Evolutionary conservation across 2,797 vertebrate genomes (phyloP).

Genomic region (Poeciliopsis infans): DNA sequence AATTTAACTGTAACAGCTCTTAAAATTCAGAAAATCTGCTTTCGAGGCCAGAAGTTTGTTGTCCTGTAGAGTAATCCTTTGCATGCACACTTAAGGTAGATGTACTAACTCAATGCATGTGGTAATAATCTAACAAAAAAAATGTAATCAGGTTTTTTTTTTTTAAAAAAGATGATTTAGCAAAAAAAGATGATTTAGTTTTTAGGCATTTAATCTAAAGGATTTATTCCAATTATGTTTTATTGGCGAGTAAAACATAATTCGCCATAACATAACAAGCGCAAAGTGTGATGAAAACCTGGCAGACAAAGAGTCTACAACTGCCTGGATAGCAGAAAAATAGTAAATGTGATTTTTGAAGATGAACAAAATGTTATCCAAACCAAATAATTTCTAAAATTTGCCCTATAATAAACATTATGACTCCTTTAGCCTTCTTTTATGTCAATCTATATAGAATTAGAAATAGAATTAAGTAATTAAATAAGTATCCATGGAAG

Average conservation of each 20-base stretch:
- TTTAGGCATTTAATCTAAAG: neutral
- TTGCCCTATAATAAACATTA: neutral
- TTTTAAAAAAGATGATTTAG: neutral
- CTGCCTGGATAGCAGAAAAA: neutral
- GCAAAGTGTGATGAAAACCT: neutral
- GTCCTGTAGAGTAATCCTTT: conserved; percentile 3
- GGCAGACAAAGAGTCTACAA: neutral
- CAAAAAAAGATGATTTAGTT: conserved; percentile 13
- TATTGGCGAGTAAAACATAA: no score
- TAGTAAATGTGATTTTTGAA: neutral
- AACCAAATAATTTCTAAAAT: neutral
- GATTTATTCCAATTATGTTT: neutral
- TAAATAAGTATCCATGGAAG: no score
- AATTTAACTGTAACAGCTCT: conserved; percentile 49
- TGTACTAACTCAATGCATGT: conserved; percentile 28
- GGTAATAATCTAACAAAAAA: conserved; percentile 38
- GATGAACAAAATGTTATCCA: neutral
- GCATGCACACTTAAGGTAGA: neutral
- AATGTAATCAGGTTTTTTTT: conserved; percentile 32
- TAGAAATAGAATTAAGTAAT: no score
- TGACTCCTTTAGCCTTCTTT: neutral
- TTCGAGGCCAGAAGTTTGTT: conserved; percentile 56
- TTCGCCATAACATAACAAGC: no score
- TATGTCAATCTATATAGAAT: neutral
- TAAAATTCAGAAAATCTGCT: conserved; percentile 67